Conservation (phyloP, 2,113 vertebrate genomes). For the Forbesichthys agassizii region DNA sequence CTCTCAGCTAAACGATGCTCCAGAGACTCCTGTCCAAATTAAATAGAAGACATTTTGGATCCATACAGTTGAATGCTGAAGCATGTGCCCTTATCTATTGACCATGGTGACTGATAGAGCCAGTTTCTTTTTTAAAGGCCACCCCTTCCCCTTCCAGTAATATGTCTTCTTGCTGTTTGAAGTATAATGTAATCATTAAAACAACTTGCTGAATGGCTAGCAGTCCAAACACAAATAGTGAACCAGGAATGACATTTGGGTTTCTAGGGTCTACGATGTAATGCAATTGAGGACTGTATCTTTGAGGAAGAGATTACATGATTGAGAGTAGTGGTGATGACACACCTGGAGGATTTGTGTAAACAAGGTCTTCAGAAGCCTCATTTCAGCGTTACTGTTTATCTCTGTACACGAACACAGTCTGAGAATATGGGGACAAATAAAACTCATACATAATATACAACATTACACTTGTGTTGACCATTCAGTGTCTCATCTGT, state of each 20-base stretch:
- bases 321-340: not conserved
- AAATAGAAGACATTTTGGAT: too few species aligned
- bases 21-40: slow-evolving; percentile 61
- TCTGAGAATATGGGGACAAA: slow-evolving; percentile 33
- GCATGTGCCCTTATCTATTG: too few species aligned
- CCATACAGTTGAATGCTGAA: too few species aligned
- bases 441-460: slow-evolving; percentile 2
- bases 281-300: not conserved
- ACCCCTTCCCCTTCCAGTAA: too few species aligned
- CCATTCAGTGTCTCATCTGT: not conserved
- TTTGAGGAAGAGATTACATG: not conserved
- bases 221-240: too few species aligned
- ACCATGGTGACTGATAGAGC: too few species aligned
- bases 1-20: slow-evolving; percentile 58
- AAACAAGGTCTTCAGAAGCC: slow-evolving; percentile 48
- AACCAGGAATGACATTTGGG: too few species aligned
- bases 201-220: too few species aligned
- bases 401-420: slow-evolving; percentile 41
- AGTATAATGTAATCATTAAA: too few species aligned
- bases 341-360: slow-evolving; percentile 66
- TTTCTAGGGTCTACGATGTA: too few species aligned
- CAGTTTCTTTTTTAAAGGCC: too few species aligned
- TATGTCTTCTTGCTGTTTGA: too few species aligned
- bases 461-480: not conserved
- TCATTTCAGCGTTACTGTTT: slow-evolving; percentile 39